A percentile compares a stretch with the other conserved stretches of the same genome.
These are phyloP conservation scores for Nannospalax galili DNA, from an alignment of 2,113 vertebrate species.

Conservation along the genomic window DNA sequence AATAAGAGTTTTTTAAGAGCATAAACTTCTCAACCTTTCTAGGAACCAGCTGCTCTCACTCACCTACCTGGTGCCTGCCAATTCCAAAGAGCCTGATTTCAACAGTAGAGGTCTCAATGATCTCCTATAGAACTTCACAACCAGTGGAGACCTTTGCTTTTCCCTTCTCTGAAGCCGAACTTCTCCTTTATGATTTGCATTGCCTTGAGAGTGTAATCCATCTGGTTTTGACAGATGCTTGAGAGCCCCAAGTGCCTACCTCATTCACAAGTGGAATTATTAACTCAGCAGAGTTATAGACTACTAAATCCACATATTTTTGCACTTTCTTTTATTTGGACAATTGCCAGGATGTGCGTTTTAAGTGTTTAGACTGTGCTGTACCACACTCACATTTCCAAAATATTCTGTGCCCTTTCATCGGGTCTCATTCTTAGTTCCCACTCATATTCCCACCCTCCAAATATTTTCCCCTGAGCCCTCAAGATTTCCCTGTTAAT, in stretches of 20 bases:
- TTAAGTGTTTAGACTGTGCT: background rate
- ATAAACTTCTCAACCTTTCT: background rate
- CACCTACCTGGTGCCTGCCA: background rate
- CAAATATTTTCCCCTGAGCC: background rate
- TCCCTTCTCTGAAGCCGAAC: background rate
- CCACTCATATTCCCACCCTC: background rate
- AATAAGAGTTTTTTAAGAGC: background rate
- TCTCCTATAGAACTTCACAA: background rate
- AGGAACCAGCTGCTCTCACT: background rate
- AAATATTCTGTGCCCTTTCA: slow-evolving; percentile 19
- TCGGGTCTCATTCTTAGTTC: background rate
- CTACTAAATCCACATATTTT: background rate
- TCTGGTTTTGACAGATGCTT: background rate
- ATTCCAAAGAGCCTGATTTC: slow-evolving; percentile 10
- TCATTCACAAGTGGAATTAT: slow-evolving; percentile 7
- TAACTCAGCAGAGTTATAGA: background rate
- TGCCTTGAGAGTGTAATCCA: slow-evolving; percentile 1
- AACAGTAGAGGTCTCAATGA: background rate
- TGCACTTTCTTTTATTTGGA: background rate
- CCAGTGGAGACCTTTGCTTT: background rate
- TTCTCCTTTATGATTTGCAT: background rate
- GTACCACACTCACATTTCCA: slow-evolving; percentile 24
- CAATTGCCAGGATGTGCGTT: background rate
- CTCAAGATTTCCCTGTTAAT: background rate
- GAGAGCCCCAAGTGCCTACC: background rate